phyloP scores from a whole-genome alignment of 2,888 invertebrate species.

The Laspeyria flexula region DNA sequence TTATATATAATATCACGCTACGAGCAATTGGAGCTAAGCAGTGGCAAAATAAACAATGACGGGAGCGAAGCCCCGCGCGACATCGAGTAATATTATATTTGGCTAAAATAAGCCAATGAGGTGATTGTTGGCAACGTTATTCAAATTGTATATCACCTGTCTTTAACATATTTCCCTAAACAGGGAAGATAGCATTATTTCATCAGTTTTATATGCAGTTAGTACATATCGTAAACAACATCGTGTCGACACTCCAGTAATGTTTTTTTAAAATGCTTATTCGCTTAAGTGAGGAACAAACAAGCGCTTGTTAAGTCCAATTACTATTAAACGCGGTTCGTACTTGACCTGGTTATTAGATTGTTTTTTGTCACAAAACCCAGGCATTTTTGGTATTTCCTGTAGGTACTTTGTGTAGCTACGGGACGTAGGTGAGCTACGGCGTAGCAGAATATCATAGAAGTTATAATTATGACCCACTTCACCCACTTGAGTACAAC shows the following conservation, averaged over 20 bases:
- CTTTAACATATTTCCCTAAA: too few relatives aligned
- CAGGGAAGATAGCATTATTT: neutral
- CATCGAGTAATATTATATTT: too few relatives aligned
- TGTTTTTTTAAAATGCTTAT: slow-evolving; percentile 19
- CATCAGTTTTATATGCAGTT: slow-evolving; percentile 22
- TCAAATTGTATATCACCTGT: too few relatives aligned
- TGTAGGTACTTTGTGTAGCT: slow-evolving; percentile 19
- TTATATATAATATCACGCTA: too few relatives aligned
- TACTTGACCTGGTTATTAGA: slow-evolving; percentile 42
- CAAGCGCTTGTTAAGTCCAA: slow-evolving; percentile 37
- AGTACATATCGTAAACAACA: slow-evolving; percentile 13
- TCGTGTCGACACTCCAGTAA: slow-evolving; percentile 31
- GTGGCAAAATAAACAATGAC: too few relatives aligned
- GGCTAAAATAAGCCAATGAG: too few relatives aligned
- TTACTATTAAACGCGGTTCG: slow-evolving; percentile 33
- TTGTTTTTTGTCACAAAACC: slow-evolving; percentile 28
- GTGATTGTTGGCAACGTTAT: too few relatives aligned
- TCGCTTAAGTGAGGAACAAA: slow-evolving; percentile 34
- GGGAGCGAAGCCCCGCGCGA: too few relatives aligned
- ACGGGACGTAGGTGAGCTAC: slow-evolving; percentile 36
- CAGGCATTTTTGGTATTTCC: slow-evolving; percentile 23
- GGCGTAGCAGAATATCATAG: slow-evolving; percentile 13
- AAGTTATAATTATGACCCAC: too few relatives aligned
- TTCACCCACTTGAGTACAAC: too few relatives aligned
- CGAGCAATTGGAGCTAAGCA: too few relatives aligned